Evolutionary conservation across 2,888 invertebrate species (phyloP), one percentile per base, ranked within the genome.

Genomic region (Encarsia formosa): DNA sequence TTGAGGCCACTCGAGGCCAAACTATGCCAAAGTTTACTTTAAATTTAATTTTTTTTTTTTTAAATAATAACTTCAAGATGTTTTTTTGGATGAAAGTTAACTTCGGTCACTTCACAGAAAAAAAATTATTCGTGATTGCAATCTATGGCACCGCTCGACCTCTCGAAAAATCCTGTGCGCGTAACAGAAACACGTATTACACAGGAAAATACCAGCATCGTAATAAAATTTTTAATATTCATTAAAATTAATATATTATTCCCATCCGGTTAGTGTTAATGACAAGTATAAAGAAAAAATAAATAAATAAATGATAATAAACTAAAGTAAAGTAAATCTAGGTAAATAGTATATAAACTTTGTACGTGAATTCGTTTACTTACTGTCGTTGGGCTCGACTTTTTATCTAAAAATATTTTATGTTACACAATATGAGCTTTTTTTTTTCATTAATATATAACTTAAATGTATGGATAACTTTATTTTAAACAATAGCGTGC

Each of bases 301-400:
- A 56, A 48, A 40, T 46, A 42, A 52, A 31, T 48, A 58, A 63
- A 60, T 52, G 55, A 52, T 42, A 43, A 57, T 43, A 57, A 61
- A 58, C 41, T 56, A 52, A 59, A 56, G n/a, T n/a, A 50, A 59
- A 61, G 56, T 63, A 59, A 59, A 44, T 62, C 62, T 60, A 61
- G 54, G 57, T 61, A 62, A 57, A 53, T 58, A 52, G 57, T 61
- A 62, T 55, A 53, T 58, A 62, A 62, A 66, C 65, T 67, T 66
- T 63, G 63, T 65, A 68, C 62, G 65, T 67, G 66, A 68, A 66
- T 64, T 65, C 63, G 55, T 69, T 71, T 72, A 71, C 72, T 72
- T 73, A 73, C 72, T 71, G 71, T 72, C 70, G 65, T 61, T 67
- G 63, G 65, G 65, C 64, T 67, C 67, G 64, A 71, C 64, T 69